Evolutionary conservation across 2,888 invertebrate genomes (phyloP).

Genomic region (Tupiocoris notatus): DNA sequence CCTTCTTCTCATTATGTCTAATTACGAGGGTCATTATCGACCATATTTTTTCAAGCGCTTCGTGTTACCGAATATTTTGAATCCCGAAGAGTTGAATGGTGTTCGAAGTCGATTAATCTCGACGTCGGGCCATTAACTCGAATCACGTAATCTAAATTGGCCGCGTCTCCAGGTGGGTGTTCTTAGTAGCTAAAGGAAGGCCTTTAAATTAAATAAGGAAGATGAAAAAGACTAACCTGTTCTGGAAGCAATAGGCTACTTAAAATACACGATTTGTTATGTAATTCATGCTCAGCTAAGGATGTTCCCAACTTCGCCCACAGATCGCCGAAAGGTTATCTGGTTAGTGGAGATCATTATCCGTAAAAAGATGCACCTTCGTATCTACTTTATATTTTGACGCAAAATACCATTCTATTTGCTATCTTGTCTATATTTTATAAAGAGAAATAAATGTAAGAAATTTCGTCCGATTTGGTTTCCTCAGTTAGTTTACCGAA

Average conservation of each 20-base stretch:
- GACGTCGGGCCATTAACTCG: neutral
- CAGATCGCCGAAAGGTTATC: too few relatives aligned
- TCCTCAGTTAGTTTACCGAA: too few relatives aligned
- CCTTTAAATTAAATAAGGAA: neutral
- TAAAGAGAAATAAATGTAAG: too few relatives aligned
- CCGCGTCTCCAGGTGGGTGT: neutral
- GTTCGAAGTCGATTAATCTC: neutral
- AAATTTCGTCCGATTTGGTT: too few relatives aligned
- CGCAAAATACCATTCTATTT: too few relatives aligned
- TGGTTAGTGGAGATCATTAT: too few relatives aligned
- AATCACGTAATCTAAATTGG: neutral
- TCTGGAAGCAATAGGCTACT: too few relatives aligned
- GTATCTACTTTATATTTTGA: too few relatives aligned
- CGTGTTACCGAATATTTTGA: neutral
- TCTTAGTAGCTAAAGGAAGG: neutral
- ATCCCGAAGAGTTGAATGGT: neutral
- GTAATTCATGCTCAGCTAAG: too few relatives aligned
- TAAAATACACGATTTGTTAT: neutral
- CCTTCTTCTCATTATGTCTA: neutral
- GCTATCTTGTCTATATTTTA: too few relatives aligned
- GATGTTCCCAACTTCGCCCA: too few relatives aligned
- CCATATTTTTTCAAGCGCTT: neutral
- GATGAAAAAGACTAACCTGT: neutral
- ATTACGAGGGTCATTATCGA: neutral
- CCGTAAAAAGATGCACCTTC: too few relatives aligned